Evolutionary conservation across 1,140 invertebrate species (phyloP).

Genomic region (Drosophila asahinai): DNA sequence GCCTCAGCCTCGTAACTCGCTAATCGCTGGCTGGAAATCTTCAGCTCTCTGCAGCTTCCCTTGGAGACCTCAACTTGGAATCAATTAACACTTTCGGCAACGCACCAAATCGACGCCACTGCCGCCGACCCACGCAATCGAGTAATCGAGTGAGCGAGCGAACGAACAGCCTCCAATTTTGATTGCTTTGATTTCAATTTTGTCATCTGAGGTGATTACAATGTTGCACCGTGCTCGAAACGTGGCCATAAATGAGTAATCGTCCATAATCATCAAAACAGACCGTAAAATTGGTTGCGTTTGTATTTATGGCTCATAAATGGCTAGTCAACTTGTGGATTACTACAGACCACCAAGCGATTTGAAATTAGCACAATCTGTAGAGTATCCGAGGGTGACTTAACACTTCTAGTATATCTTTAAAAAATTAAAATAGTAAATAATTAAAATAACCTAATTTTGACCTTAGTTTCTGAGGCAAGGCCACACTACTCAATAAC

Average conservation of each 20-base stretch:
- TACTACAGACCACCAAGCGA: neutral
- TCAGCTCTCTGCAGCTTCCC: slow-evolving; percentile 17
- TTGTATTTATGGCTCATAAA: slow-evolving; percentile 21
- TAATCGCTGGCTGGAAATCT: slow-evolving; percentile 38
- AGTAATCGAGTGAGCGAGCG: neutral
- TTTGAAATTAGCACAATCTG: neutral
- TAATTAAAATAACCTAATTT: neutral
- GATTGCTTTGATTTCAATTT: slow-evolving; percentile 56
- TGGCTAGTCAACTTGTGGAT: neutral
- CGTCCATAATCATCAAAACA: slow-evolving; percentile 30
- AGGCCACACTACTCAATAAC: neutral
- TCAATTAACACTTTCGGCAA: slow-evolving; percentile 80
- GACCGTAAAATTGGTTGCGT: slow-evolving; percentile 9
- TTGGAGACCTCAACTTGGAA: slow-evolving; percentile 36
- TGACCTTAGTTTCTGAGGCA: neutral
- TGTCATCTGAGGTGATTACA: slow-evolving; percentile 51
- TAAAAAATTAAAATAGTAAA: neutral
- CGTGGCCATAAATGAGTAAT: slow-evolving; percentile 27
- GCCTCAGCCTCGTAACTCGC: slow-evolving; percentile 46
- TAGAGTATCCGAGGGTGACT: no score
- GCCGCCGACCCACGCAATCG: slow-evolving; percentile 51
- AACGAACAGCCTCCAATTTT: slow-evolving; percentile 37
- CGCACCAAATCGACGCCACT: slow-evolving; percentile 20
- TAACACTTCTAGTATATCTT: neutral
- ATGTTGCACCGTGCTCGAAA: slow-evolving; percentile 39